Evolutionary conservation across 2,113 vertebrate genomes (phyloP), one percentile per base, ranked within the genome.

Genomic region (Epinephelus lanceolatus): DNA sequence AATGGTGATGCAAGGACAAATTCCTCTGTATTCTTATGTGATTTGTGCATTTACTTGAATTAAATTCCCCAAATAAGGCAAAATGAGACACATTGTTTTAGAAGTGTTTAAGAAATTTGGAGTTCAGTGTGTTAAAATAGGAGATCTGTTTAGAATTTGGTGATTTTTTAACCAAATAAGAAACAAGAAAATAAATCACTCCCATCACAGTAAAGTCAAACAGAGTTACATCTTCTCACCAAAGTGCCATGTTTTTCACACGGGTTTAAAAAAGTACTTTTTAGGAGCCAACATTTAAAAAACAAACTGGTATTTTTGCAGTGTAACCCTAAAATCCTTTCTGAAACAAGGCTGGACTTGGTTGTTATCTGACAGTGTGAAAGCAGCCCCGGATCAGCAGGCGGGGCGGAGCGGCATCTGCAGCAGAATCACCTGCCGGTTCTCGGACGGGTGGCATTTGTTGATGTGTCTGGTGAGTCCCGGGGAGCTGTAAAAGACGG

Each of bases 381-480:
- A 52, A 27, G 45, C 23, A 27, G 42, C 13, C 30, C 52, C 65
- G 61, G 89, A 92, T 95, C 95, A 98, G 96, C 97, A 98, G 92
- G 97, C 96, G 0, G 96, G 97, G 14, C 97, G 96, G 83, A 98
- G 95, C 3, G 97, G 97, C 95, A 98, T 94, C 94, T 98, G 97
- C 66, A 98, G 96, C 89, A 98, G 95, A 88, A 98, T 97, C 70
- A 99, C 97, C 93, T 97, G 97, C 91, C 97, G 92, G 95, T 97
- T 97, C 93, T 98, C 97, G 9, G 98, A 98, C 8, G 97, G 97
- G 93, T 97, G 98, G 93, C 97, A 97, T 93, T 98, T 97, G 95
- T 98, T 98, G 96, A 97, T 97, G 96, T 98, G 97, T 74, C 97
- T 93, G 70, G 97, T 97, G 80, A 98, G 98, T 84, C 97, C 97